Evolutionary conservation across 2,888 invertebrate genomes (phyloP).

Genomic region (Plagodis dolabraria): DNA sequence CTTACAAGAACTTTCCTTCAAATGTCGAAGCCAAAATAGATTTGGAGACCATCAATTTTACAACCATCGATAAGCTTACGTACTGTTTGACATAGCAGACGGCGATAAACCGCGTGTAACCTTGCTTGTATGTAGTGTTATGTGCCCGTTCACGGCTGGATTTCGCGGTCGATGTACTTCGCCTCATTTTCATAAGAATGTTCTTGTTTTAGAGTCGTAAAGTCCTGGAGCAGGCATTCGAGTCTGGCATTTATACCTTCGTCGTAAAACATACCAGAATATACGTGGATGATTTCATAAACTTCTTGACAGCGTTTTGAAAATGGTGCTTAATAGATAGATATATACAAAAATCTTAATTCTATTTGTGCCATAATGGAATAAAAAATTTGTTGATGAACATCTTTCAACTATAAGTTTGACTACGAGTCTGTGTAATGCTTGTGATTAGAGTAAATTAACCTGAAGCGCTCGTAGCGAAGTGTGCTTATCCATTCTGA

Average conservation of each 20-base stretch:
- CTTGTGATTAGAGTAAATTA: too few relatives aligned
- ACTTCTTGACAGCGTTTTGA: conserved; percentile 11
- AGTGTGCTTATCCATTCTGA: too few relatives aligned
- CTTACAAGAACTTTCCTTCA: too few relatives aligned
- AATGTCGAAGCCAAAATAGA: too few relatives aligned
- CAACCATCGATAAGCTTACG: neutral
- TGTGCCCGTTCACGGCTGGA: conserved; percentile 12
- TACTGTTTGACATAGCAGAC: conserved; percentile 5
- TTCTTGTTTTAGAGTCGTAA: conserved; percentile 24
- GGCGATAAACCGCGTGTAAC: conserved; percentile 23
- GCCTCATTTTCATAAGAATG: conserved; percentile 25
- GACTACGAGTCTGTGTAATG: too few relatives aligned
- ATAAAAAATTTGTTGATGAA: too few relatives aligned
- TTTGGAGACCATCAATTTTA: neutral
- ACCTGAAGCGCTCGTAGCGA: too few relatives aligned
- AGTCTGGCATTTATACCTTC: conserved; percentile 12
- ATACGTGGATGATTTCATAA: conserved; percentile 2
- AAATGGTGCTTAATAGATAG: neutral
- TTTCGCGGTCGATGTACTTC: conserved; percentile 23
- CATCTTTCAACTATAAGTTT: too few relatives aligned
- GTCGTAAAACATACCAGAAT: conserved; percentile 19
- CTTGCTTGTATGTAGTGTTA: conserved; percentile 23
- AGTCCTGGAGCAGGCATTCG: conserved; percentile 15
- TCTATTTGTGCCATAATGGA: too few relatives aligned
- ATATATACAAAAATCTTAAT: too few relatives aligned